Conservation (phyloP, 2,797 vertebrate species). For the Manis crassicaudata region DNA sequence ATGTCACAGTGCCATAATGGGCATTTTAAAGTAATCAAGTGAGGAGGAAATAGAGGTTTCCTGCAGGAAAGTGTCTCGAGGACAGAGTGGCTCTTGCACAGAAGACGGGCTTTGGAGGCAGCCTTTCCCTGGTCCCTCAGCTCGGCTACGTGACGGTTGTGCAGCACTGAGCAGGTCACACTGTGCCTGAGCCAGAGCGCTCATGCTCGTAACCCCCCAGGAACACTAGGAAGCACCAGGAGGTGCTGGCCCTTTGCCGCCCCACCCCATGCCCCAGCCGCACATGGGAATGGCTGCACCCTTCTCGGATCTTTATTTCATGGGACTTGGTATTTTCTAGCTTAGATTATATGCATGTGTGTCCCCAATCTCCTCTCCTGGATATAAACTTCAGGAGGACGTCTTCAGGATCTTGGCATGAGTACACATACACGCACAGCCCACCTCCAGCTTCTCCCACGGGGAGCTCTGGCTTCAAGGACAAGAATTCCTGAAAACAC, state of each 20-base stretch:
- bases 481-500: not conserved
- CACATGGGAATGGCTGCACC: not conserved
- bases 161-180: not conserved
- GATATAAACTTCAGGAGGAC: not conserved
- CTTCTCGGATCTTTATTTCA: not conserved
- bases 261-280: not conserved
- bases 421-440: accelerated
- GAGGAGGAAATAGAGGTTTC: not conserved
- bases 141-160: not conserved
- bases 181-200: not conserved
- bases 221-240: not conserved
- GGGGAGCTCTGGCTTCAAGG: not conserved
- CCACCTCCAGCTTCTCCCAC: not conserved
- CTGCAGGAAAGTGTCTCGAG: not conserved
- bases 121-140: not conserved
- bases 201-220: not conserved
- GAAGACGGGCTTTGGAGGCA: not conserved
- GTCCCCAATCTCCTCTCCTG: not conserved
- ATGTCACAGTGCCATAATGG: not conserved
- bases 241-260: not conserved
- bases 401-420: not conserved
- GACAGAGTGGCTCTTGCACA: not conserved
- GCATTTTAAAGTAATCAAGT: not conserved
- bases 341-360: not conserved
- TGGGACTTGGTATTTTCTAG: not conserved